Evolutionary conservation across 2,113 vertebrate genomes (phyloP).

Genomic region (Cryptomyrus ogoouensis): DNA sequence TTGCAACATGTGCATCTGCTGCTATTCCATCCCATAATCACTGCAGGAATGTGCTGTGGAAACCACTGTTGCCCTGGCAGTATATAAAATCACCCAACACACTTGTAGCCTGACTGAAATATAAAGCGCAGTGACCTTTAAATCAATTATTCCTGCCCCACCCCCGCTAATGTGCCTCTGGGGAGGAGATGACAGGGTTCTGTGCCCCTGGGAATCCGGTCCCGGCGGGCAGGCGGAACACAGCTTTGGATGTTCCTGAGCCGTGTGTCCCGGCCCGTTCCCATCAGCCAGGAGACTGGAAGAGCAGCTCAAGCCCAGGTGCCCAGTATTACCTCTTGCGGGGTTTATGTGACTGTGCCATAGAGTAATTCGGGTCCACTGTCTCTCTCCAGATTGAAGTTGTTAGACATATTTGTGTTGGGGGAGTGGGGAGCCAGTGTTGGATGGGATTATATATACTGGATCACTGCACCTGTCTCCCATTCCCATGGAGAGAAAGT

Average conservation of each 20-base stretch:
- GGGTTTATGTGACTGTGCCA: neutral
- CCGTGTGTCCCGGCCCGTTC: neutral
- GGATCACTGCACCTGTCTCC: neutral
- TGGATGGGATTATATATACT: neutral
- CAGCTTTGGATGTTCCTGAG: neutral
- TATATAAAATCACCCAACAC: conserved; percentile 28
- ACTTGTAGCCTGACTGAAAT: conserved; percentile 30
- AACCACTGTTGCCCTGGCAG: conserved; percentile 20
- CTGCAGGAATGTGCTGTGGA: neutral
- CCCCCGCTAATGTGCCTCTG: conserved; percentile 15
- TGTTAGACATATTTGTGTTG: neutral
- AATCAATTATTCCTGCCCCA: conserved; percentile 24
- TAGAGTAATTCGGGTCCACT: neutral
- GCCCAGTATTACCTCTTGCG: neutral
- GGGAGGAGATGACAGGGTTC: neutral
- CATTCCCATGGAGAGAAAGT: neutral
- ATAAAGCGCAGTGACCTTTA: conserved; percentile 40
- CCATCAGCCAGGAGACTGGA: neutral
- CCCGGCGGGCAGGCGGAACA: conserved; percentile 17
- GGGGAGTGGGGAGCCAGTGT: neutral
- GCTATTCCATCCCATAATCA: neutral
- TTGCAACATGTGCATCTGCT: neutral
- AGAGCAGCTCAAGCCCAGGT: neutral
- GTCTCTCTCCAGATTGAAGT: neutral
- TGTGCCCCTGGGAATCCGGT: neutral